These are phyloP conservation scores for Rhingia rostrata DNA, from an alignment of 2,888 invertebrate genomes.

Conservation along the genomic window DNA sequence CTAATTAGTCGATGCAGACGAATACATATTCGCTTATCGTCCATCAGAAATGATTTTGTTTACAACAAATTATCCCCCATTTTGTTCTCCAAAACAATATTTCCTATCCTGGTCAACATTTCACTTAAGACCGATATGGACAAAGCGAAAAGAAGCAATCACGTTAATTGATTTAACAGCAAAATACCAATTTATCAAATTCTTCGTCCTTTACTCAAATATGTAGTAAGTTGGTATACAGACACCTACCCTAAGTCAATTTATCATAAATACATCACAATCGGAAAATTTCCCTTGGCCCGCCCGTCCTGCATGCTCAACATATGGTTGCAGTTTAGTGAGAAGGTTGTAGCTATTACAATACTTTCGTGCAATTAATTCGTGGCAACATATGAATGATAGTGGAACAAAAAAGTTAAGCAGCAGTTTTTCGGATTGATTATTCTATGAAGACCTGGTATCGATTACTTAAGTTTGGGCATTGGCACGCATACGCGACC, in stretches of 20 bases:
- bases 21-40: background rate
- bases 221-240: background rate
- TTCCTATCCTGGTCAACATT: background rate
- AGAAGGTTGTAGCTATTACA: constrained; percentile 10
- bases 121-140: constrained; percentile 9
- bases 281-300: constrained; percentile 29
- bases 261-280: constrained; percentile 63
- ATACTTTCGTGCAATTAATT: constrained; percentile 61
- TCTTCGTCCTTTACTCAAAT: constrained; percentile 19
- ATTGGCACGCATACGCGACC: background rate
- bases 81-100: background rate
- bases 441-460: constrained; percentile 25
- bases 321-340: constrained; percentile 49
- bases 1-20: constrained; percentile 40
- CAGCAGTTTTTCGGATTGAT: constrained; percentile 35
- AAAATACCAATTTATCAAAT: constrained; percentile 62
- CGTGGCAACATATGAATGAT: constrained; percentile 30
- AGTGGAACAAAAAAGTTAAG: constrained; percentile 32
- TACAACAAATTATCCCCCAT: constrained; percentile 16
- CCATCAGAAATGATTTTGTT: constrained; percentile 22
- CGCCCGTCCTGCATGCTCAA: constrained; percentile 8
- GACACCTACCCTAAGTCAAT: constrained; percentile 41
- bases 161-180: constrained; percentile 63
- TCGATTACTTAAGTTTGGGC: constrained; percentile 37
- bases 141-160: constrained; percentile 55